Conservation (phyloP, 2,113 vertebrate genomes). For the Siniperca knerii region DNA sequence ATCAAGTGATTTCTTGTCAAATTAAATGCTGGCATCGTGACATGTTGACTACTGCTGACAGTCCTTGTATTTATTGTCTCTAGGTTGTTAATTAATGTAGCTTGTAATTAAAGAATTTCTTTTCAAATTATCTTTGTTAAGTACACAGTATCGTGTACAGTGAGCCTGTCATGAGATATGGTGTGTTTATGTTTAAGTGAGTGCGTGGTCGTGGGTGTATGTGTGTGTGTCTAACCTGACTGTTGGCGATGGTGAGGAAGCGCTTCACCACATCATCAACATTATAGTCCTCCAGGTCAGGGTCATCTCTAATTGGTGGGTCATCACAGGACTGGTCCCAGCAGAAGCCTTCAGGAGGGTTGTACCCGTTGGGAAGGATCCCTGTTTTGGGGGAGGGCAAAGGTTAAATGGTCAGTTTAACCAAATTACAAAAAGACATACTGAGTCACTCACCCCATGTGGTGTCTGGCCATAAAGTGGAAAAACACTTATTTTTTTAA, state of each 20-base stretch:
- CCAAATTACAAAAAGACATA: neutral
- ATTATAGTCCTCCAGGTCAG: conserved; percentile 88
- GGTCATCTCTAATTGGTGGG: conserved; percentile 89
- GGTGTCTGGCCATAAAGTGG: neutral
- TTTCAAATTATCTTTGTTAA: too few relatives aligned
- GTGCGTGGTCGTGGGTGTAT: neutral
- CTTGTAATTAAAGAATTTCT: neutral
- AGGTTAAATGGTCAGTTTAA: neutral
- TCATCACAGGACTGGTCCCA: conserved; percentile 91
- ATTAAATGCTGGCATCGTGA: neutral
- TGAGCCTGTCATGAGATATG: neutral
- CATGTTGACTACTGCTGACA: too few relatives aligned
- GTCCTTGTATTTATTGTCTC: neutral
- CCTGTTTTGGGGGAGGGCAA: conserved; percentile 73
- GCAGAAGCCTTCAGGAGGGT: conserved; percentile 88
- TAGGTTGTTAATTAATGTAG: neutral
- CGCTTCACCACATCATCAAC: conserved; percentile 81
- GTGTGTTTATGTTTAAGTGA: neutral
- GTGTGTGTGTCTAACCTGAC: conserved; percentile 80
- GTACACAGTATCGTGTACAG: too few relatives aligned
- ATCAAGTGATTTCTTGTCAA: neutral
- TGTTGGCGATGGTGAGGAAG: conserved; percentile 80
- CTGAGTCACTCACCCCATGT: neutral
- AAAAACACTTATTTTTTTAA: neutral
- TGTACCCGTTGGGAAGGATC: conserved; percentile 91